Percentiles rank a stretch among this genome's conserved stretches.
Conservation (phyloP, 2,797 vertebrate species). For the Spondyliosoma cantharus region DNA sequence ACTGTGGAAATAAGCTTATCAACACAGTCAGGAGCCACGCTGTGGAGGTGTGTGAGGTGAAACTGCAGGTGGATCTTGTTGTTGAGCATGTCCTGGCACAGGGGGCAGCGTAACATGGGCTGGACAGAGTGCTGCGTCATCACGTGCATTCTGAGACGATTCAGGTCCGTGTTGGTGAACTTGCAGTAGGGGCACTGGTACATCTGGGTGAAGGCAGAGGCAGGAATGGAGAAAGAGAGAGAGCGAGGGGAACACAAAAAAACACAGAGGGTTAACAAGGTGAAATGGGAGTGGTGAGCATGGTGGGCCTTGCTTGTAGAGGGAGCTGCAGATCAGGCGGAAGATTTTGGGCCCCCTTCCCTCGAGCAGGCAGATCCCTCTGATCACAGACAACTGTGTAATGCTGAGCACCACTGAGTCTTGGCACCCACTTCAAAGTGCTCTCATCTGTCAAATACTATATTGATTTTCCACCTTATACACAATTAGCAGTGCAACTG, state of each 20-base stretch:
- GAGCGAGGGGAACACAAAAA: background rate
- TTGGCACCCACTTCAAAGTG: conserved; percentile 85
- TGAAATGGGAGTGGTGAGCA: conserved; percentile 49
- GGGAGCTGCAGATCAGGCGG: conserved; percentile 58
- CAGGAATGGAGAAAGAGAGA: conserved; percentile 16
- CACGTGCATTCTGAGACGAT: conserved; percentile 97
- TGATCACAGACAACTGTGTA: conserved; percentile 79
- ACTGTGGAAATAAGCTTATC: conserved; percentile 98
- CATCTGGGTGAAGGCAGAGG: conserved; percentile 82
- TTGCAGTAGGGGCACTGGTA: conserved; percentile 99
- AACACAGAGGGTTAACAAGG: conserved; percentile 60
- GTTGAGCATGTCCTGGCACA: conserved; percentile 99
- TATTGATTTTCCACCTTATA: conserved; percentile 87
- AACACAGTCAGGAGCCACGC: conserved; percentile 97
- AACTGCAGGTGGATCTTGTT: conserved; percentile 99
- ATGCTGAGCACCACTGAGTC: conserved; percentile 73
- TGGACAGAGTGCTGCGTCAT: conserved; percentile 99
- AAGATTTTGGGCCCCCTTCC: conserved; percentile 54
- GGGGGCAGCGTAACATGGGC: conserved; percentile 96
- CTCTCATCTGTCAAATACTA: conserved; percentile 85
- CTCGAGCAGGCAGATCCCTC: conserved; percentile 68
- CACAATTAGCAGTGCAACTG: conserved; percentile 83
- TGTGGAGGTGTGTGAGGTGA: conserved; percentile 99
- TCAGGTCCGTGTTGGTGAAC: conserved; percentile 96
- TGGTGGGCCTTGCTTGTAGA: conserved; percentile 54